A percentile compares a stretch with the other conserved stretches of the same genome.
phyloP scores from a whole-genome alignment of 2,888 invertebrate species.

The Lasius fuliginosus region DNA sequence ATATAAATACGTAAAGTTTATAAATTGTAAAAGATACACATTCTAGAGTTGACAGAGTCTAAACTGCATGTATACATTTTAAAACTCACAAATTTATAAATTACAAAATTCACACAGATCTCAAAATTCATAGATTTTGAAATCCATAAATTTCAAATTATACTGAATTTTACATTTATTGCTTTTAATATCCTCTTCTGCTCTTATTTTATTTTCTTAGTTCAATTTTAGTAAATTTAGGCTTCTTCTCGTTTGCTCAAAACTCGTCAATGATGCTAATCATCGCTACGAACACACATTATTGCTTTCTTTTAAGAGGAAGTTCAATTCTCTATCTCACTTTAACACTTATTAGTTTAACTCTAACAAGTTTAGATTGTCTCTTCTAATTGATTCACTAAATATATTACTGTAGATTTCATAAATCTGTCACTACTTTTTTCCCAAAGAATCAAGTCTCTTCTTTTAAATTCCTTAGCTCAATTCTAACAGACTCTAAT shows the following conservation, averaged over 20 bases:
- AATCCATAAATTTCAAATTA: not conserved
- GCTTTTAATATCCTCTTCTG: not conserved
- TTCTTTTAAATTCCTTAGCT: not conserved
- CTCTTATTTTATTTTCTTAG: not conserved
- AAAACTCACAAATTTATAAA: not conserved
- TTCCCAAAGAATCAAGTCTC: not conserved
- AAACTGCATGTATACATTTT: not conserved
- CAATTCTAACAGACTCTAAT: not conserved
- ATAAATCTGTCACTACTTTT: not conserved
- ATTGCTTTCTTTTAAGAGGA: not conserved
- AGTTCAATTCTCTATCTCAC: not conserved
- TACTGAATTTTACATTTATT: not conserved
- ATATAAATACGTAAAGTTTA: not conserved
- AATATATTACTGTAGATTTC: not conserved
- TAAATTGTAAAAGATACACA: not conserved
- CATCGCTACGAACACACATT: not conserved
- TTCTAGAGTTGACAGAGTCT: not conserved
- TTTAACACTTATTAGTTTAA: not conserved
- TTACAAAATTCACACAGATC: not conserved
- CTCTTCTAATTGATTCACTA: conserved; percentile 11
- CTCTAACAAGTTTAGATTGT: not conserved
- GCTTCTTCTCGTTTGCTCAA: not conserved
- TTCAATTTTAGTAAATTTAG: not conserved
- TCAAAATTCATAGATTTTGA: not conserved
- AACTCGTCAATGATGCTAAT: not conserved